These are phyloP conservation scores for Cerastoderma edule DNA, from an alignment of 2,888 invertebrate genomes.

Conservation along the genomic window DNA sequence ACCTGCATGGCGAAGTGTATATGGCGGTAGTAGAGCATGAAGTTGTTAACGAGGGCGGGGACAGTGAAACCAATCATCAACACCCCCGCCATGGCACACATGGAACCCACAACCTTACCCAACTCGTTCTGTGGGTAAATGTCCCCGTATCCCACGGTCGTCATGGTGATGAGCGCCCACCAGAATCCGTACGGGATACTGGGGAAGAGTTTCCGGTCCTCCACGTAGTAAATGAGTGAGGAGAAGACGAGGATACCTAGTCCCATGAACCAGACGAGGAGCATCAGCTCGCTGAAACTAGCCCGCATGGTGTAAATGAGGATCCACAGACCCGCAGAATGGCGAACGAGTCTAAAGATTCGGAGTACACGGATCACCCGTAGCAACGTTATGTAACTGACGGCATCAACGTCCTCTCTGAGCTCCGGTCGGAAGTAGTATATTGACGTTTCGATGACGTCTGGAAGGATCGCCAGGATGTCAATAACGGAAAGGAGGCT, in stretches of 20 bases:
- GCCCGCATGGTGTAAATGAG: conserved; percentile 79
- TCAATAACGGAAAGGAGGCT: conserved; percentile 63
- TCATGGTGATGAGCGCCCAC: conserved; percentile 82
- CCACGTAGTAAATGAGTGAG: conserved; percentile 79
- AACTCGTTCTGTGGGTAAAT: conserved; percentile 71
- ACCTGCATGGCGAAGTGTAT: conserved; percentile 66
- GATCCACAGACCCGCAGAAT: conserved; percentile 78
- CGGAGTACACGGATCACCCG: conserved; percentile 74
- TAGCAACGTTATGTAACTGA: conserved; percentile 70
- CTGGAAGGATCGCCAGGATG: conserved; percentile 68
- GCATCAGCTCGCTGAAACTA: conserved; percentile 76
- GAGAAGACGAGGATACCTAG: conserved; percentile 79
- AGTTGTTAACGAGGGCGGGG: conserved; percentile 80
- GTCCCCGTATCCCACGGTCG: conserved; percentile 81
- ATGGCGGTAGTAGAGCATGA: conserved; percentile 78
- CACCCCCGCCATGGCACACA: conserved; percentile 75
- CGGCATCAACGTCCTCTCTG: conserved; percentile 37
- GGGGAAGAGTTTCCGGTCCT: conserved; percentile 68
- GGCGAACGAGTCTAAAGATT: conserved; percentile 77
- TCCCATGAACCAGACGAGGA: conserved; percentile 77
- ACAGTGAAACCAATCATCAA: conserved; percentile 79
- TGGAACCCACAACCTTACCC: conserved; percentile 77
- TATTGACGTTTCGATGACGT: conserved; percentile 73
- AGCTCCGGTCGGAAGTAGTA: conserved; percentile 53
- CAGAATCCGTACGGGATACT: conserved; percentile 79